Percentiles rank a stretch among this genome's conserved stretches.
Conservation (phyloP, 35 echinoderm and acorn worm genomes). For the Ophioderma brevispina region DNA sequence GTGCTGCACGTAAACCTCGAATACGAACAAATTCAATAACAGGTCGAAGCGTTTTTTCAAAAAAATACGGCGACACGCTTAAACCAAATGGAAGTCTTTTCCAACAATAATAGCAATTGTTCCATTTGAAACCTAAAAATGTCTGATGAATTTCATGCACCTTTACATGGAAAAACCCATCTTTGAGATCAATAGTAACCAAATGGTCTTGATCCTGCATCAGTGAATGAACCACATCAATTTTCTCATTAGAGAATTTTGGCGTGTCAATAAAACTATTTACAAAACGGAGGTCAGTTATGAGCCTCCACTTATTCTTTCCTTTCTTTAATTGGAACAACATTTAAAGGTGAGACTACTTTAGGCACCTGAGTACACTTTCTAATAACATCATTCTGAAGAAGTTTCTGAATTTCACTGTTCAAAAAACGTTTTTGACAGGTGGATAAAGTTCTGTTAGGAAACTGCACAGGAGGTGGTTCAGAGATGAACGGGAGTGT, state of each 20-base stretch:
- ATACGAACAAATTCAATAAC: slow-evolving; percentile 1
- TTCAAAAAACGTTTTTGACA: background rate
- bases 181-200: too few species aligned
- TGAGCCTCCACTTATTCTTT: background rate
- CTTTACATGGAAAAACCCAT: too few species aligned
- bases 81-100: slow-evolving; percentile 22
- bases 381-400: background rate
- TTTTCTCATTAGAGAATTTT: slow-evolving; percentile 13
- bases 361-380: background rate
- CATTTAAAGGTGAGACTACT: slow-evolving; percentile 8
- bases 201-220: background rate
- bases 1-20: background rate
- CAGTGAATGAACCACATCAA: slow-evolving; percentile 9
- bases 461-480: background rate
- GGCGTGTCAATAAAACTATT: background rate
- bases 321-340: slow-evolving; percentile 13
- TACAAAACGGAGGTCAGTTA: background rate
- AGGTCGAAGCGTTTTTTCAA: background rate
- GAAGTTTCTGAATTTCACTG: background rate
- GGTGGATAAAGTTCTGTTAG: background rate
- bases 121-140: slow-evolving; percentile 23
- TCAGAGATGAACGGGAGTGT: slow-evolving; percentile 7
- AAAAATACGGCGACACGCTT: slow-evolving; percentile 26
- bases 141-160: too few species aligned
- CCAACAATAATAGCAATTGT: background rate